Evolutionary conservation across 2,113 vertebrate species (phyloP).

Genomic region (Halcyon malimbica): DNA sequence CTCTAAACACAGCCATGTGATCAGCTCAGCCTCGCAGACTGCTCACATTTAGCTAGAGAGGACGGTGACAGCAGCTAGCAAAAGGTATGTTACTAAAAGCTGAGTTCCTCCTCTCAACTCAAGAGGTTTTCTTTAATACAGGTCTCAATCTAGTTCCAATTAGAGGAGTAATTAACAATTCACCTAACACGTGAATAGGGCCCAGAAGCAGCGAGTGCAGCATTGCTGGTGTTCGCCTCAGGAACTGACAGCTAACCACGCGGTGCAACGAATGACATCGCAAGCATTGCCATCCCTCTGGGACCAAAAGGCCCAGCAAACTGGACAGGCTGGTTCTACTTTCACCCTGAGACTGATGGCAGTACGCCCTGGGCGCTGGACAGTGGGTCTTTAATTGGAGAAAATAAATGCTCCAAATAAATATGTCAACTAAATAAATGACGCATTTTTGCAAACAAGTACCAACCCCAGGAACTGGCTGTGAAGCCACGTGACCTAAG

Average conservation of each 20-base stretch:
- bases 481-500: conserved; percentile 17
- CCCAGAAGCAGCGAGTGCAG: neutral
- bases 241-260: conserved; percentile 34
- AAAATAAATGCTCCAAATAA: conserved; percentile 70
- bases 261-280: conserved; percentile 11
- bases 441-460: conserved; percentile 34
- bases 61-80: neutral
- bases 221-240: neutral
- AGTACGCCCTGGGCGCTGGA: conserved; percentile 42
- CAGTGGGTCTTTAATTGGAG: conserved; percentile 60
- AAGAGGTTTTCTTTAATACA: neutral
- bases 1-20: neutral
- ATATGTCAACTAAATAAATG: conserved; percentile 70
- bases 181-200: neutral
- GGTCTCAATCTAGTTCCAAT: neutral
- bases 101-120: neutral
- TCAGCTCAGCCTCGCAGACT: neutral
- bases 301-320: conserved; percentile 16
- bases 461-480: conserved; percentile 36
- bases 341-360: conserved; percentile 42
- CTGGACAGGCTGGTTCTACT: conserved; percentile 26
- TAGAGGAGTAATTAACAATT: neutral
- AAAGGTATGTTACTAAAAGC: neutral
- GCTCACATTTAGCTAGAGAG: neutral
- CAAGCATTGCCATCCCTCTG: neutral